A percentile compares a stretch with the other conserved stretches of the same genome.
Conservation (phyloP, 2,888 invertebrate genomes). For the Scaptomyza tumidula region DNA sequence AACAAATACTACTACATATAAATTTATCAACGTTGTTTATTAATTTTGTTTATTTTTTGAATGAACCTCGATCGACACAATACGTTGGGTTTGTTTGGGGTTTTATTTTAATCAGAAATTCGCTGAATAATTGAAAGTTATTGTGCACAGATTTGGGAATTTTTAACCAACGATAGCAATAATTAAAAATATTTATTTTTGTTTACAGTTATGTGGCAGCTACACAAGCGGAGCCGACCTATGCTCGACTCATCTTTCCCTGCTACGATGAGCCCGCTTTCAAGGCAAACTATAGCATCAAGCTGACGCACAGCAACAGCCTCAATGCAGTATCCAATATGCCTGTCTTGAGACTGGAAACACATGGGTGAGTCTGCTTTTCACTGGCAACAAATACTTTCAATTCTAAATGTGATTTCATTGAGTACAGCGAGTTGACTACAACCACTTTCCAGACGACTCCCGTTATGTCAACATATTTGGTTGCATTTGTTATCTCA, state of each 20-base stretch:
- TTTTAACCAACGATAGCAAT: not conserved
- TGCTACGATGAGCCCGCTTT: slow-evolving; percentile 91
- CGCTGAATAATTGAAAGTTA: not conserved
- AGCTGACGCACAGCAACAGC: slow-evolving; percentile 86
- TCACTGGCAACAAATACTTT: not conserved
- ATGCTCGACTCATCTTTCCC: slow-evolving; percentile 89
- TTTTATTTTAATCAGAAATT: slow-evolving; percentile 7
- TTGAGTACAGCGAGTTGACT: slow-evolving; percentile 52
- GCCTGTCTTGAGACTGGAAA: slow-evolving; percentile 61
- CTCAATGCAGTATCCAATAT: slow-evolving; percentile 84
- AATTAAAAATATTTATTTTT: not conserved
- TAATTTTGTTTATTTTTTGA: slow-evolving; percentile 21
- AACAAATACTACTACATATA: slow-evolving; percentile 14
- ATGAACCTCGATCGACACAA: slow-evolving; percentile 21
- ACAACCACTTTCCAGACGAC: slow-evolving; percentile 86
- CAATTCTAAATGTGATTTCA: slow-evolving; percentile 20
- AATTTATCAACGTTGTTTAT: slow-evolving; percentile 17
- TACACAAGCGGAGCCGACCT: slow-evolving; percentile 89
- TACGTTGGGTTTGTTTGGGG: slow-evolving; percentile 18
- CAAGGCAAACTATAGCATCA: slow-evolving; percentile 89
- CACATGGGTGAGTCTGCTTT: slow-evolving; percentile 58
- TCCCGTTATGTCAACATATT: slow-evolving; percentile 90
- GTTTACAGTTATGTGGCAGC: slow-evolving; percentile 85
- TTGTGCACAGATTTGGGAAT: not conserved
- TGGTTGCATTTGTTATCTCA: slow-evolving; percentile 93